phyloP scores from a whole-genome alignment of 2,797 vertebrate genomes.

The Molossus alvarezi region DNA sequence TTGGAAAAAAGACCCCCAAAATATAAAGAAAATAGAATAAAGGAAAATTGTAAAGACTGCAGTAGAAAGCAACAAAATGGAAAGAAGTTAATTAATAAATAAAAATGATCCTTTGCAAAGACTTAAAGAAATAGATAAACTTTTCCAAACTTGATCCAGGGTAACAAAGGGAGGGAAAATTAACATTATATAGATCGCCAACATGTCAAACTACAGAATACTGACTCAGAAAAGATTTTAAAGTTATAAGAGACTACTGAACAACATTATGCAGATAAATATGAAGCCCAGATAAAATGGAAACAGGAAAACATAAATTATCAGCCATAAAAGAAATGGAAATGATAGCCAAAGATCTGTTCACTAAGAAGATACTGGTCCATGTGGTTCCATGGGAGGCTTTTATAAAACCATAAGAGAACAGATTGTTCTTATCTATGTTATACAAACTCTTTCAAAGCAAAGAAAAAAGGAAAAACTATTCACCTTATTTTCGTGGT shows the following conservation, averaged over 20 bases:
- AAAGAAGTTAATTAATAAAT: not conserved
- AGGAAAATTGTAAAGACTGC: not conserved
- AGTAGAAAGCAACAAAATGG: not conserved
- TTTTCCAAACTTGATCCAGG: not conserved
- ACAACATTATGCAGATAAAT: not conserved
- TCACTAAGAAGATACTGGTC: not conserved
- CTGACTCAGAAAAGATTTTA: conserved; percentile 19
- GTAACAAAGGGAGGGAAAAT: not conserved
- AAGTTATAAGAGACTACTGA: not conserved
- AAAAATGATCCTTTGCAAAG: conserved; percentile 9
- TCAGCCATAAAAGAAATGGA: not conserved
- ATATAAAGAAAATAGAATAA: conserved; percentile 2
- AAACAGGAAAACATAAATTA: conserved; percentile 35
- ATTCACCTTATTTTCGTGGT: conserved; percentile 30
- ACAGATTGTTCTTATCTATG: not conserved
- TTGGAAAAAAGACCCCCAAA: not conserved
- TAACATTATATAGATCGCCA: not conserved
- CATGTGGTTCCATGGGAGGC: not conserved
- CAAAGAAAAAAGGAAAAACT: not conserved
- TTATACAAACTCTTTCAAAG: not conserved
- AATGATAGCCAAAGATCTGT: conserved; percentile 15
- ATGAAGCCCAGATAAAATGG: conserved; percentile 21
- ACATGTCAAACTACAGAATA: not conserved
- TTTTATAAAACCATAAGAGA: not conserved
- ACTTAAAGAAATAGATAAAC: not conserved